Conservation (phyloP, 30 jellyfish, hydroid and myxozoan species). For the Turritopsis rubra region DNA sequence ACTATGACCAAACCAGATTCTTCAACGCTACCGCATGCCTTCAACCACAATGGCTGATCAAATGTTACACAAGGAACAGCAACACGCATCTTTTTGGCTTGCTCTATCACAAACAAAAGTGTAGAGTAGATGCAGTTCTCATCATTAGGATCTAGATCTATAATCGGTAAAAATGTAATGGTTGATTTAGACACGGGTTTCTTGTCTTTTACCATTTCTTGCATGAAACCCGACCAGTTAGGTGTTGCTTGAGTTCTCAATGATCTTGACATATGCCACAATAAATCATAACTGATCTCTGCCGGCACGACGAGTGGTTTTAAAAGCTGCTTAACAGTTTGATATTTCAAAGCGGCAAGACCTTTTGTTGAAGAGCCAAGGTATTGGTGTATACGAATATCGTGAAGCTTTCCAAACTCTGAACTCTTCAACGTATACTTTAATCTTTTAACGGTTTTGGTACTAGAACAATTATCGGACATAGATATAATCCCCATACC, state of each 20-base stretch:
- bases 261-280: slow-evolving; percentile 34
- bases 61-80: slow-evolving; percentile 38
- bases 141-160: slow-evolving; percentile 49
- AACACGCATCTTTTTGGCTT: slow-evolving; percentile 30
- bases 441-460: slow-evolving; percentile 24
- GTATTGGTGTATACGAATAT: slow-evolving; percentile 18
- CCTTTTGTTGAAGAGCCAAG: slow-evolving; percentile 41
- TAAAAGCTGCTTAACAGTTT: background rate
- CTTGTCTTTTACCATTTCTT: slow-evolving; percentile 18
- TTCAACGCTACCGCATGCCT: slow-evolving; percentile 46
- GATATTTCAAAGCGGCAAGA: slow-evolving; percentile 15
- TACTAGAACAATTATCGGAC: slow-evolving; percentile 26
- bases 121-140: slow-evolving; percentile 55
- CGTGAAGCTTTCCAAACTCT: slow-evolving; percentile 23
- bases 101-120: slow-evolving; percentile 29
- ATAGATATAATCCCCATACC: slow-evolving; percentile 48
- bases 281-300: slow-evolving; percentile 23
- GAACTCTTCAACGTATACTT: slow-evolving; percentile 33
- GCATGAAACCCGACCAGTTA: slow-evolving; percentile 67
- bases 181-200: slow-evolving; percentile 5
- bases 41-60: slow-evolving; percentile 55
- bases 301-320: slow-evolving; percentile 20
- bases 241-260: slow-evolving; percentile 8
- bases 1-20: slow-evolving; percentile 35
- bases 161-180: slow-evolving; percentile 36